phyloP scores from a whole-genome alignment of 2,113 vertebrate genomes.

The Phalacrocorax carbo region DNA sequence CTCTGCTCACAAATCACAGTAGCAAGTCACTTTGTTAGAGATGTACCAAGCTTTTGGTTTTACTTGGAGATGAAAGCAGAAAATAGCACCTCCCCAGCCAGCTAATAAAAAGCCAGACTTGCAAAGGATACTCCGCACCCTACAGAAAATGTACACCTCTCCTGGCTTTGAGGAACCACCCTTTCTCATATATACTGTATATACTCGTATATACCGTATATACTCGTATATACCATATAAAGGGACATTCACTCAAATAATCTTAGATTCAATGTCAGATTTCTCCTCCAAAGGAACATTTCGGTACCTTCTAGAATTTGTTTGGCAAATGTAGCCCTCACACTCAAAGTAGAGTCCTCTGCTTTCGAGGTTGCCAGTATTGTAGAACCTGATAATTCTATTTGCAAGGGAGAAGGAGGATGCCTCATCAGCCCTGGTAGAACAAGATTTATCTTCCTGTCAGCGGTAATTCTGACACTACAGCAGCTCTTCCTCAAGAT shows the following conservation, averaged over 20 bases:
- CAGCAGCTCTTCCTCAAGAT: neutral
- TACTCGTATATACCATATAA: neutral
- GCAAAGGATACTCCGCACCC: neutral
- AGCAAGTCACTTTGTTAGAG: neutral
- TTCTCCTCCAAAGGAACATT: neutral
- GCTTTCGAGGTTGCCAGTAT: neutral
- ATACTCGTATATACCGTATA: too few relatives aligned
- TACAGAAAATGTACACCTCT: neutral
- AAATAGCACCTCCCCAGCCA: neutral
- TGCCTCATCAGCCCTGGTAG: constrained; percentile 2
- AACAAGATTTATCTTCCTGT: constrained; percentile 38
- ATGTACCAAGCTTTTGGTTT: neutral
- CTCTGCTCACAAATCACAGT: neutral
- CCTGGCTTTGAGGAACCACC: neutral
- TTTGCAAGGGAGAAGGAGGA: constrained; percentile 45
- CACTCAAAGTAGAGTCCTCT: neutral
- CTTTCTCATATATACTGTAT: too few relatives aligned
- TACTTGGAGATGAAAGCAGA: neutral
- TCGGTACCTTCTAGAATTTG: neutral
- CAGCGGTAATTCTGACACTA: constrained; percentile 34
- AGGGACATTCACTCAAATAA: neutral
- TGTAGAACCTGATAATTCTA: neutral
- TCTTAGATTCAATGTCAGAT: neutral
- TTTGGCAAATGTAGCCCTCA: neutral
- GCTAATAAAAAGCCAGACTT: neutral